A percentile compares a stretch with the other conserved stretches of the same genome.
Conservation (phyloP, 2,888 invertebrate species). For the Drosophila pegasa region DNA sequence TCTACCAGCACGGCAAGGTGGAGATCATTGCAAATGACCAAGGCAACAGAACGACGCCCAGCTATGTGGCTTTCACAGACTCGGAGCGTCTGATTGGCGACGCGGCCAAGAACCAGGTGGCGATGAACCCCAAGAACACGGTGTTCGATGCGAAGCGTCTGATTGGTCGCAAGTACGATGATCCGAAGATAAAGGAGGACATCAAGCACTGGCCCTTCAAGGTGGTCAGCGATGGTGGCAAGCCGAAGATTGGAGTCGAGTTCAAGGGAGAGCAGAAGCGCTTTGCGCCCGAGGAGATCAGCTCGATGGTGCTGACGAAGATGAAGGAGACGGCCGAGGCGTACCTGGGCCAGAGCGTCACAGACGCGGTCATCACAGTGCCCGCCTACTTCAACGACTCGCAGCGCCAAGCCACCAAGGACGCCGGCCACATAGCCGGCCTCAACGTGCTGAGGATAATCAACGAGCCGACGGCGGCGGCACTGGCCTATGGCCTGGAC, state of each 20-base stretch:
- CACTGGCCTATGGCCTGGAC: constrained; percentile 33
- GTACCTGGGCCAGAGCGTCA: constrained; percentile 92
- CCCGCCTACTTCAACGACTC: constrained; percentile 23
- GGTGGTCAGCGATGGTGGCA: constrained; percentile 91
- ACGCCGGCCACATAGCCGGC: constrained; percentile 30
- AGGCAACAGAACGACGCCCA: constrained; percentile 86
- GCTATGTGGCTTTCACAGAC: constrained; percentile 91
- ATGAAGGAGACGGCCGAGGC: constrained; percentile 97
- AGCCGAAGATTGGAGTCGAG: constrained; percentile 92
- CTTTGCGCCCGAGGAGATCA: constrained; percentile 95
- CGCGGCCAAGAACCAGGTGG: constrained; percentile 93
- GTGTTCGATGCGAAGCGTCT: constrained; percentile 97
- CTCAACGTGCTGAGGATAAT: constrained; percentile 30
- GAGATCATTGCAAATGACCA: constrained; percentile 94
- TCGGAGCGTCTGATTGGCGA: constrained; percentile 90
- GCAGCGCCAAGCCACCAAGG: constrained; percentile 28
- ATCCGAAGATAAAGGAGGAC: constrained; percentile 94
- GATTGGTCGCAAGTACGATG: constrained; percentile 96
- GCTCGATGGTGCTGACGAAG: constrained; percentile 95
- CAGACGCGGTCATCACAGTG: constrained; percentile 88
- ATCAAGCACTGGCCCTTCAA: constrained; percentile 98
- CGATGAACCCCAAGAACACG: constrained; percentile 95
- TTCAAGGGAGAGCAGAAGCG: constrained; percentile 95
- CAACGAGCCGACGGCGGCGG: constrained; percentile 31
- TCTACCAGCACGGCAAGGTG: constrained; percentile 92